phyloP scores from a whole-genome alignment of 2,113 vertebrate species.

The Callorhinus ursinus region DNA sequence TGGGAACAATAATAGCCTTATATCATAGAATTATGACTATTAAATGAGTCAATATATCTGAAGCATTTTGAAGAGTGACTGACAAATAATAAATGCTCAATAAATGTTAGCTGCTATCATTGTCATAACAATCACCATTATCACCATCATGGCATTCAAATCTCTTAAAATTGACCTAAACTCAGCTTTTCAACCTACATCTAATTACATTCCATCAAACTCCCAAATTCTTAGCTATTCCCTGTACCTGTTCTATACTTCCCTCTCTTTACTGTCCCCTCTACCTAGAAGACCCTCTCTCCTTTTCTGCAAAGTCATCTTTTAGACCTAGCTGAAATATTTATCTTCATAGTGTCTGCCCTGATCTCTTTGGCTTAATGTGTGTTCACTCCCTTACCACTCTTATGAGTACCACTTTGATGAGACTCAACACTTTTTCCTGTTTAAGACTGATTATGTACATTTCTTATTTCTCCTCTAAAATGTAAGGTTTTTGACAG shows the following conservation, averaged over 20 bases:
- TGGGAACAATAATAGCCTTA: background rate
- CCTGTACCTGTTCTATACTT: background rate
- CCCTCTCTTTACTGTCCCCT: background rate
- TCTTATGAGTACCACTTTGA: background rate
- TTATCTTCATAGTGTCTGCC: background rate
- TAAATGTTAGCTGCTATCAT: background rate
- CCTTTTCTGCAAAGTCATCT: background rate
- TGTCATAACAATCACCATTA: background rate
- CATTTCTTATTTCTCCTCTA: background rate
- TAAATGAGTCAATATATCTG: background rate
- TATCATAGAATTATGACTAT: background rate
- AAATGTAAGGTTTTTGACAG: background rate
- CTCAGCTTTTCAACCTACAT: background rate
- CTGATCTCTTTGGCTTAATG: background rate
- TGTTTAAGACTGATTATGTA: background rate
- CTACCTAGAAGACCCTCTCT: background rate
- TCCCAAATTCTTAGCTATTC: background rate
- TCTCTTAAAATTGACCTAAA: conserved; percentile 22
- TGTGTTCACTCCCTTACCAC: background rate
- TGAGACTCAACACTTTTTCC: background rate
- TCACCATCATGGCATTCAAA: background rate
- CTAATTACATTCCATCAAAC: background rate
- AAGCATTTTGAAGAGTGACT: background rate
- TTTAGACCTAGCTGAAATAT: background rate
- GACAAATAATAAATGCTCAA: background rate